A percentile compares a stretch with the other conserved stretches of the same genome.
These are phyloP conservation scores for Capreolus pygargus DNA, from an alignment of 2,113 vertebrate genomes.

Conservation along the genomic window DNA sequence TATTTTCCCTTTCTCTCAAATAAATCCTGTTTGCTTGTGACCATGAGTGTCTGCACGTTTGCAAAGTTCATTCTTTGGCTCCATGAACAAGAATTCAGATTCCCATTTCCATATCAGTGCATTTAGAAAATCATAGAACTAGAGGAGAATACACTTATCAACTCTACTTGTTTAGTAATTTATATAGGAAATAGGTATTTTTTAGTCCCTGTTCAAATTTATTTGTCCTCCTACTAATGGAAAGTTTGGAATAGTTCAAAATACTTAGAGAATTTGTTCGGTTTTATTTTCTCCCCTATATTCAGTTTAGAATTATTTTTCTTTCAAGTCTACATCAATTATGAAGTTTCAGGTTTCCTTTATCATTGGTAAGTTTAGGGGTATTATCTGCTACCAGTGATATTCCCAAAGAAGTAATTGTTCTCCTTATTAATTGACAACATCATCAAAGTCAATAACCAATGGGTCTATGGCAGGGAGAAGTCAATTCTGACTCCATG, in stretches of 20 bases:
- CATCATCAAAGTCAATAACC: neutral
- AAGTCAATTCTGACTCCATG: neutral
- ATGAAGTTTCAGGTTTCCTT: neutral
- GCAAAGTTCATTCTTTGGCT: neutral
- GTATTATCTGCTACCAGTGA: neutral
- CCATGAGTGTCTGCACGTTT: neutral
- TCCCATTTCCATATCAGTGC: neutral
- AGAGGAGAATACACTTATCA: neutral
- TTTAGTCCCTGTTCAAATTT: neutral
- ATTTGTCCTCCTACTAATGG: neutral
- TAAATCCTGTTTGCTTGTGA: neutral
- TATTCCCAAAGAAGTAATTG: neutral
- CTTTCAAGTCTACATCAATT: neutral
- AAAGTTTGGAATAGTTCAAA: neutral
- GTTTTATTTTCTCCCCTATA: neutral
- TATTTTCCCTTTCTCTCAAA: neutral
- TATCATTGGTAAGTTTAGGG: neutral
- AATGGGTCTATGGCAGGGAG: neutral
- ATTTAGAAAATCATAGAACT: slow-evolving; percentile 42
- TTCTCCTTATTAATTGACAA: neutral
- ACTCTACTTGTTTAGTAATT: neutral
- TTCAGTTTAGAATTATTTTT: neutral
- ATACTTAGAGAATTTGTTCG: neutral
- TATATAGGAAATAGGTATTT: neutral
- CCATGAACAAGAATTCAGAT: neutral